These are phyloP conservation scores for Gambusia holbrooki DNA, from an alignment of 2,113 vertebrate species.

Conservation along the genomic window DNA sequence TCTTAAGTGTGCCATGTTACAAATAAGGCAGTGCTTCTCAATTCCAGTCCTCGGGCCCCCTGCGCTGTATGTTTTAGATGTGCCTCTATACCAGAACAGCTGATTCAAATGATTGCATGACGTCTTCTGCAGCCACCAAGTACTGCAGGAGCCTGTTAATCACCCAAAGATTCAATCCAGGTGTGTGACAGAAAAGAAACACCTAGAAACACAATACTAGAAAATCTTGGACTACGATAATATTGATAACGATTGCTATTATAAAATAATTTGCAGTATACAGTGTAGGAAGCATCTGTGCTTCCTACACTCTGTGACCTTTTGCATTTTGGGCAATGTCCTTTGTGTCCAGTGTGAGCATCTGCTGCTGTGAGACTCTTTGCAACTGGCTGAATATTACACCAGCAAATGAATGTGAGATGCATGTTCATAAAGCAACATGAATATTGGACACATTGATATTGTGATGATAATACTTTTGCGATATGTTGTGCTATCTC, in stretches of 20 bases:
- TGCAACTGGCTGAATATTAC: neutral
- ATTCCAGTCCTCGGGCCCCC: too few relatives aligned
- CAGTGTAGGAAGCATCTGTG: neutral
- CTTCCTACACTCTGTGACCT: neutral
- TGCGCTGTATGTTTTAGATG: too few relatives aligned
- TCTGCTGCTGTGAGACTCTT: neutral
- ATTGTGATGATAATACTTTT: too few relatives aligned
- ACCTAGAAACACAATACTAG: too few relatives aligned
- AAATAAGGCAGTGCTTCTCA: neutral
- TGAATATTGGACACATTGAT: too few relatives aligned
- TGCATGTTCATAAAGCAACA: neutral
- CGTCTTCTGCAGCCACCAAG: too few relatives aligned
- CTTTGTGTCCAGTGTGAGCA: neutral
- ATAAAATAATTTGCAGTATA: neutral
- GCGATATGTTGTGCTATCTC: too few relatives aligned
- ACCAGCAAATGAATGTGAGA: neutral
- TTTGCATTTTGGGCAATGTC: neutral
- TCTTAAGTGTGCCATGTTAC: neutral
- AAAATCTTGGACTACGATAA: neutral
- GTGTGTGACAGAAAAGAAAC: too few relatives aligned
- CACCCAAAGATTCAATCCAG: too few relatives aligned
- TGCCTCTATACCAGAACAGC: too few relatives aligned
- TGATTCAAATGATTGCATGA: too few relatives aligned
- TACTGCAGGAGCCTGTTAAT: too few relatives aligned
- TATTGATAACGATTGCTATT: neutral